Evolutionary conservation across 2,113 vertebrate genomes (phyloP), one percentile per base, ranked within the genome.

Genomic region (Eudyptes chrysolophus): DNA sequence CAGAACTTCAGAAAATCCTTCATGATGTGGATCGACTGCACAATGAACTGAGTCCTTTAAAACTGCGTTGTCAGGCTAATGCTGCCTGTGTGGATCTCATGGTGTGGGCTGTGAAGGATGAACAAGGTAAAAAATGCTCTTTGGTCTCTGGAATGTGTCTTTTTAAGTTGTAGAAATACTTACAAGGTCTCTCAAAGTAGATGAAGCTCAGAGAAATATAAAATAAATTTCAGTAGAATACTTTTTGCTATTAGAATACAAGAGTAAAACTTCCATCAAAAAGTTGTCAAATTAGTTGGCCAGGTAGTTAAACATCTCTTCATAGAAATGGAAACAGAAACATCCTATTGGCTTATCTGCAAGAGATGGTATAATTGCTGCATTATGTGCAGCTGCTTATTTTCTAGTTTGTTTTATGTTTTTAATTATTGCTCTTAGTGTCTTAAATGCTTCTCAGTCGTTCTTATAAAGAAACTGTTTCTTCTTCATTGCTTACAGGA

Each of bases 21-120:
- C 99, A 99, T 11, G 99, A 99, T 6, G 96, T 98, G 4, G 99
- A 99, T 70, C 98, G 98, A 38, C 92, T 99, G 95, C 98, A 98
- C 66, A 98, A 97, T 16, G 99, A 99, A 32, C 98, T 99, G 92
- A 99, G 98, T 90, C 99, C 99, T 18, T 97, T 99, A 75, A 99
- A 99, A 84, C 98, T 99, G 27, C 99, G 99, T 71, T 99, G 99
- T 97, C 99, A 99, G 97, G 99, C 99, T 69, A 99, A 99, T 30
- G 99, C 99, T 10, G 99, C 99, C 93, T 99, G 99, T 3, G 99
- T 99, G 96, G 99, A 99, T 97, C 99, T 99, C 93, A 99, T 99
- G 99, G 99, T 99, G 96, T 99, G 99, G 99, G 99, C 99, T 5
- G 99, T 99, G 92, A 99, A 99, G 96, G 99, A 99, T 32, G 99